These are phyloP conservation scores for Achroia grisella DNA, from an alignment of 1,140 invertebrate species.

Conservation along the genomic window DNA sequence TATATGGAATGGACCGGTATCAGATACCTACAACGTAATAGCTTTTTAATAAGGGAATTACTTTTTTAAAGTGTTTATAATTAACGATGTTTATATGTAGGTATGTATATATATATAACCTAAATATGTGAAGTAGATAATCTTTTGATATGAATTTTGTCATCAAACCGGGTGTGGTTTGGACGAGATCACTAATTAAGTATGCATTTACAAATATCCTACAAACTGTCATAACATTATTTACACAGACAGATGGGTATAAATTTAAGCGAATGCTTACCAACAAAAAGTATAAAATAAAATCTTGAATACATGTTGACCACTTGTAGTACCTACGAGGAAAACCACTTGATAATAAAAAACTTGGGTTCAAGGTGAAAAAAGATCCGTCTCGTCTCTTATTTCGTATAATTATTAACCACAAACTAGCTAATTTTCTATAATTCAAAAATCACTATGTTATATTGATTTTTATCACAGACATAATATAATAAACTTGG, in stretches of 20 bases:
- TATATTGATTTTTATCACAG: not conserved
- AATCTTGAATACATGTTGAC: conserved; percentile 21
- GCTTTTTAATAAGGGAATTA: too few relatives aligned
- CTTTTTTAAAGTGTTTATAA: too few relatives aligned
- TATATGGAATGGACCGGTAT: too few relatives aligned
- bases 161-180: too few relatives aligned
- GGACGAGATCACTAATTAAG: too few relatives aligned
- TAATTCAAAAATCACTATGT: not conserved
- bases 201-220: too few relatives aligned
- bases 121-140: too few relatives aligned
- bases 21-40: too few relatives aligned
- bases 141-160: too few relatives aligned
- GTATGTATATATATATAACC: too few relatives aligned
- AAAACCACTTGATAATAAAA: conserved; percentile 23
- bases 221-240: not conserved
- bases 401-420: conserved; percentile 3
- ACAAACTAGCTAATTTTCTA: not conserved
- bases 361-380: conserved; percentile 21
- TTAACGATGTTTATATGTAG: too few relatives aligned
- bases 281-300: conserved; percentile 30
- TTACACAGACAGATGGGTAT: not conserved
- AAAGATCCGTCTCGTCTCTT: conserved; percentile 1
- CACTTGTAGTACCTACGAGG: conserved; percentile 10
- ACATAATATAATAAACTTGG: too few relatives aligned
- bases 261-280: conserved; percentile 22